Evolutionary conservation across 2,888 invertebrate genomes (phyloP).

Genomic region (Nematopogon swammerdamellus): DNA sequence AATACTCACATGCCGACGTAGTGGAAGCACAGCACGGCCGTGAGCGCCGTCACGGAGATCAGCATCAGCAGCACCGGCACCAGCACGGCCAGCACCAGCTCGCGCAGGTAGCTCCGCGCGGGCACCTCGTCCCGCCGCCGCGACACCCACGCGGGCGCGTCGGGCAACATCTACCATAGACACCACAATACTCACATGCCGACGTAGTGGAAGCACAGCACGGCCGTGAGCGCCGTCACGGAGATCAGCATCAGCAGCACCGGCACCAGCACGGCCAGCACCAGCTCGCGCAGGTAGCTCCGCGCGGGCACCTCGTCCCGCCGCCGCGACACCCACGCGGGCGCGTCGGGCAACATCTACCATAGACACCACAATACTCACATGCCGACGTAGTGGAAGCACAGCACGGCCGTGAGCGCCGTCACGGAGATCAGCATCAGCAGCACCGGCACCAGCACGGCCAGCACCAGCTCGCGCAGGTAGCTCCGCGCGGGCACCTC

Average conservation of each 20-base stretch:
- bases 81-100: constrained; percentile 64
- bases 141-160: constrained; percentile 60
- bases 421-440: constrained; percentile 64
- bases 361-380: too few species aligned
- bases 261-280: constrained; percentile 68
- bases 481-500: constrained; percentile 68
- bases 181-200: constrained; percentile 75
- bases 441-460: constrained; percentile 66
- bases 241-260: constrained; percentile 64
- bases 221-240: constrained; percentile 64
- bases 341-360: constrained; percentile 31
- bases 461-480: constrained; percentile 63
- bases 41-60: constrained; percentile 62
- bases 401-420: constrained; percentile 67
- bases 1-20: constrained; percentile 74
- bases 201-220: constrained; percentile 73
- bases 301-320: constrained; percentile 61
- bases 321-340: constrained; percentile 60
- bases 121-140: constrained; percentile 61
- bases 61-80: constrained; percentile 67
- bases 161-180: too few species aligned
- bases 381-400: constrained; percentile 74
- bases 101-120: constrained; percentile 63
- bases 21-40: constrained; percentile 71
- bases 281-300: constrained; percentile 66